Percentiles rank a stretch among this genome's conserved stretches.
These are phyloP conservation scores for Phalacrocorax carbo DNA, from an alignment of 2,113 vertebrate genomes.

Conservation along the genomic window DNA sequence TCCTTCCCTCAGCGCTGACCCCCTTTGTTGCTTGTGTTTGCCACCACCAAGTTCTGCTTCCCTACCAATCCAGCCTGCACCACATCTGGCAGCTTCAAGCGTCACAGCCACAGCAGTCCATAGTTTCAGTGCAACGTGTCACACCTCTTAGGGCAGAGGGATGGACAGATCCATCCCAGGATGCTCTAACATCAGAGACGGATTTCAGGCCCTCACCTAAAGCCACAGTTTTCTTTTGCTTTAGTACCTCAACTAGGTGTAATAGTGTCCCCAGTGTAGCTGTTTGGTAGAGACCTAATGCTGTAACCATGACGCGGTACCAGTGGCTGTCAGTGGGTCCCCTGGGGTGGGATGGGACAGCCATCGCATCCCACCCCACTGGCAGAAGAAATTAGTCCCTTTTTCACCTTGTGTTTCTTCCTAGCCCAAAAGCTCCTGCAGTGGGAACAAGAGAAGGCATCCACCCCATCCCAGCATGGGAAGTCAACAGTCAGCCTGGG, in stretches of 20 bases:
- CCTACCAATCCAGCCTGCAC: fast-evolving
- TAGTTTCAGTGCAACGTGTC: neutral
- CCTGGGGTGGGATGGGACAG: fast-evolving
- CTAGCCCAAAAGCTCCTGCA: slow-evolving; percentile 62
- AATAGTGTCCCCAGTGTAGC: neutral
- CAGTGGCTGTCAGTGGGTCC: too few relatives aligned
- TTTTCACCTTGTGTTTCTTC: neutral
- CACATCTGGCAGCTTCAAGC: neutral
- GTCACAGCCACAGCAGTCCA: neutral
- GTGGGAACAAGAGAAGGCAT: neutral
- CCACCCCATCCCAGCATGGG: fast-evolving
- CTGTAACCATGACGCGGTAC: fast-evolving
- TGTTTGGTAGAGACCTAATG: neutral
- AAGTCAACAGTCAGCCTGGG: neutral
- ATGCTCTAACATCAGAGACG: neutral
- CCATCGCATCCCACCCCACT: fast-evolving
- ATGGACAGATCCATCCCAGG: neutral
- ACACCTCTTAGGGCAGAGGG: neutral
- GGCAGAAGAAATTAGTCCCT: neutral
- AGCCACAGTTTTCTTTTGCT: neutral
- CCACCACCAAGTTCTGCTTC: neutral
- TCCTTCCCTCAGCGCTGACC: neutral
- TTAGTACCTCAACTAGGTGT: fast-evolving
- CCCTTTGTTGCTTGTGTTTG: neutral
- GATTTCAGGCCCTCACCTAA: neutral